These are phyloP conservation scores for Dinocampus coccinellae DNA, from an alignment of 2,888 invertebrate genomes.

Conservation along the genomic window DNA sequence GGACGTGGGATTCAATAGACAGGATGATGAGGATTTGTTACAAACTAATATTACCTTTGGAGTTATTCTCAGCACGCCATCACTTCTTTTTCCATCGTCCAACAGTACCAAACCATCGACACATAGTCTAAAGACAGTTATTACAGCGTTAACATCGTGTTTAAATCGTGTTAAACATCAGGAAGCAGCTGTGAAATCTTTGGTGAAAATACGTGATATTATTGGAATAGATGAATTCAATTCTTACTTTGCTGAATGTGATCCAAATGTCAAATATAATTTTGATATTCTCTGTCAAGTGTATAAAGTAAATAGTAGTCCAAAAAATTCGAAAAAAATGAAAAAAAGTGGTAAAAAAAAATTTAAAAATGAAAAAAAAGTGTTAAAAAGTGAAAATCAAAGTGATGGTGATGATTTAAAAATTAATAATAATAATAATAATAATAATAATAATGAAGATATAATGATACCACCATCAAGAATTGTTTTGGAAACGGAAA, in stretches of 20 bases:
- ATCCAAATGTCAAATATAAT: slow-evolving; percentile 71
- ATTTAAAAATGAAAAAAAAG: slow-evolving; percentile 57
- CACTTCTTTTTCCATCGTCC: slow-evolving; percentile 64
- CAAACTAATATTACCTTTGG: slow-evolving; percentile 67
- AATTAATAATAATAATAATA: background rate
- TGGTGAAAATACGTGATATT: slow-evolving; percentile 78
- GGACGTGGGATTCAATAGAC: slow-evolving; percentile 47
- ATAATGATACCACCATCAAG: slow-evolving; percentile 55
- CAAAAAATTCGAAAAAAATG: slow-evolving; percentile 21
- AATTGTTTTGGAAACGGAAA: slow-evolving; percentile 86
- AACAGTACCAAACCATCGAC: slow-evolving; percentile 52
- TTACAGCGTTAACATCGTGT: slow-evolving; percentile 68
- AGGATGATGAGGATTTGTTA: slow-evolving; percentile 60
- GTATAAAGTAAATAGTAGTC: slow-evolving; percentile 67
- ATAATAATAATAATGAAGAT: slow-evolving; percentile 20
- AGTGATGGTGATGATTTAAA: background rate
- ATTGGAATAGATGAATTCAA: slow-evolving; percentile 79
- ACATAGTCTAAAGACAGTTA: slow-evolving; percentile 56
- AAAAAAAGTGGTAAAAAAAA: slow-evolving; percentile 19
- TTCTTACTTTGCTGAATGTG: slow-evolving; percentile 68
- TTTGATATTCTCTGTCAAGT: slow-evolving; percentile 76
- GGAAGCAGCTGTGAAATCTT: slow-evolving; percentile 78
- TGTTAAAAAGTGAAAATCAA: background rate
- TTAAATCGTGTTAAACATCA: slow-evolving; percentile 71
- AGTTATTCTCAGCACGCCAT: slow-evolving; percentile 66